Evolutionary conservation across 1,140 invertebrate species (phyloP), one percentile per base, ranked within the genome.

Genomic region (Drosophila burlai): DNA sequence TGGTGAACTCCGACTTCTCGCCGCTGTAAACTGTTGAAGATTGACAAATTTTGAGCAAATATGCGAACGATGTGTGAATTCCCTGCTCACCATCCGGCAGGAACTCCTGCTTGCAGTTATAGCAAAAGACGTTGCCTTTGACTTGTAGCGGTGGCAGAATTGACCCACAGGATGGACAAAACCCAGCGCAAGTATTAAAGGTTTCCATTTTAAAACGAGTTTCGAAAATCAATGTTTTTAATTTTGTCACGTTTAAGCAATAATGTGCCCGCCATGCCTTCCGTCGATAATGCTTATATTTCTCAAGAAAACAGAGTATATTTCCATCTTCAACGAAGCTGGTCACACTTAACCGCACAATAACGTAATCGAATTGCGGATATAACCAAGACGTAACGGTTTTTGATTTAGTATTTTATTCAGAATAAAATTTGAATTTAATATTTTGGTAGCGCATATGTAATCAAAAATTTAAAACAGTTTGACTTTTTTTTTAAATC

Each of bases 111-210:
- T 94, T 93, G 84, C 97, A 97, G 7, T 94, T 93, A 69, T 95
- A 95, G 93, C 97, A 98, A 2, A 79, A 92, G 0, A 97, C 94
- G 52, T 93, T 93, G 24, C 94, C 94, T 24, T 71, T 93, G 5
- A 93, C 85, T 21, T 92, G 85, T 3, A 96, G 93, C 0, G 95
- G 84, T 0, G 97, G 97, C 43, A 98, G 93, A 89, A 98, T 96
- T 2, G 96, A 95, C 15, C 97, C 97, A 93, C 97, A 98, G 55
- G 95, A 94, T 0, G 95, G 93, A 93, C 97, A 98, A 94, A 98
- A 98, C n/a, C 97, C 96, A 3, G 95, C 93, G 46, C 93, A 94
- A 16, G 94, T 94, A 16, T 86, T 93, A 86, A 96, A 95, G 5
- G 78, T 89, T 58, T 93, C 84, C 91, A 93, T 92, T 21, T 6